Conservation (phyloP, 1,140 invertebrate genomes). For the Psix sp. region DNA sequence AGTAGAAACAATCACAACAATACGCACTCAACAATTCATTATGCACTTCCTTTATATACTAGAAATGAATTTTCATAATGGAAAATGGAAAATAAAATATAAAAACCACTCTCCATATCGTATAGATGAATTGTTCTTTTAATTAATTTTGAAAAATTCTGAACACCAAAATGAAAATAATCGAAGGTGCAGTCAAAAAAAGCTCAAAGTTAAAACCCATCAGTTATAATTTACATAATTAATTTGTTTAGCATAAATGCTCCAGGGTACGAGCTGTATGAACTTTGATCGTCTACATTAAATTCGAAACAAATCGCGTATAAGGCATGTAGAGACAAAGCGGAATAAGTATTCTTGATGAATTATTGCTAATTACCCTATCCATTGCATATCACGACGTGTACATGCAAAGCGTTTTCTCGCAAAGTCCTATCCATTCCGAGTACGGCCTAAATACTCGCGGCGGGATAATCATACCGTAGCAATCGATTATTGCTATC, state of each 20-base stretch:
- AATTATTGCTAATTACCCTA: conserved; percentile 60
- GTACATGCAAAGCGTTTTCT: conserved; percentile 49
- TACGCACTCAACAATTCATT: too few species aligned
- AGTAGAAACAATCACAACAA: too few species aligned
- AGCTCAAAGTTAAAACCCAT: conserved; percentile 39
- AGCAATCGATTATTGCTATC: conserved; percentile 33
- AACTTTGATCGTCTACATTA: conserved; percentile 45
- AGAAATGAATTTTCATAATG: too few species aligned
- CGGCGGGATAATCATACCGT: conserved; percentile 20
- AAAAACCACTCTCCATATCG: too few species aligned
- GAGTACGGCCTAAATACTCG: conserved; percentile 3
- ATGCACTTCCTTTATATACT: too few species aligned
- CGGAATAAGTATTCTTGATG: conserved; percentile 58
- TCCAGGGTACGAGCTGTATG: conserved; percentile 24
- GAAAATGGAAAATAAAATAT: too few species aligned
- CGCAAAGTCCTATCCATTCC: conserved; percentile 29
- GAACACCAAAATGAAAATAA: too few species aligned
- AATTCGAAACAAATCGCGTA: conserved; percentile 41
- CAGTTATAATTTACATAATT: conserved; percentile 67
- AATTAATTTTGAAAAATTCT: too few species aligned
- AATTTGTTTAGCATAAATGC: conserved; percentile 63
- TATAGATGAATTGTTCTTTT: too few species aligned
- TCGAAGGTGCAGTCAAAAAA: too few species aligned
- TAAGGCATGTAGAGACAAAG: conserved; percentile 46
- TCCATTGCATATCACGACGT: conserved; percentile 50